These are phyloP conservation scores for Rhagium mordax DNA, from an alignment of 2,888 invertebrate genomes.

Conservation along the genomic window DNA sequence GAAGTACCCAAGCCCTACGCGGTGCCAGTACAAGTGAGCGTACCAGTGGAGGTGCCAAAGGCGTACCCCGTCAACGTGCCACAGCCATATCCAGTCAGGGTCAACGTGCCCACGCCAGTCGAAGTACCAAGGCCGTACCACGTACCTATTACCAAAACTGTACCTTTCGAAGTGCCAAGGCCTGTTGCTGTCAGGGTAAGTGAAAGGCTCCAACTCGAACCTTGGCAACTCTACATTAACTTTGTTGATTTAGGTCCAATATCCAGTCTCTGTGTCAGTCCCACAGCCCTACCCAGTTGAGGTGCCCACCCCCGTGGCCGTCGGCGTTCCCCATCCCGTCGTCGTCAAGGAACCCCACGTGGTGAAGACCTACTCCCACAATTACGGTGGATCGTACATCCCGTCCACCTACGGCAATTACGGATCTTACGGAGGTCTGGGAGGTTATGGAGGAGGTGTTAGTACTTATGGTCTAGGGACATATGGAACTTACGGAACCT, in stretches of 20 bases:
- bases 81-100: constrained; percentile 56
- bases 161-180: constrained; percentile 57
- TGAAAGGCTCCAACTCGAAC: too few species aligned
- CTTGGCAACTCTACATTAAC: too few species aligned
- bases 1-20: constrained; percentile 50
- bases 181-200: constrained; percentile 56
- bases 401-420: not conserved
- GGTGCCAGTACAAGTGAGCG: constrained; percentile 54
- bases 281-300: constrained; percentile 55
- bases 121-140: constrained; percentile 63
- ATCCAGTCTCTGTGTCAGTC: constrained; percentile 55
- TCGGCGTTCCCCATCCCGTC: constrained; percentile 55
- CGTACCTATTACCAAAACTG: constrained; percentile 54
- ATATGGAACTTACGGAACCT: not conserved
- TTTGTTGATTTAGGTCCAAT: constrained; percentile 37
- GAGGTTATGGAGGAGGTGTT: not conserved
- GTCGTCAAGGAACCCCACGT: constrained; percentile 42
- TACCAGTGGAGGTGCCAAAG: constrained; percentile 59
- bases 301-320: constrained; percentile 56
- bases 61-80: constrained; percentile 57
- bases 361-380: not conserved
- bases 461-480: not conserved
- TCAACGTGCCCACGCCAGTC: constrained; percentile 55
- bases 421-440: not conserved
- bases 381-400: not conserved